Conservation (phyloP, 2,113 vertebrate species). For the Ovibos moschatus region DNA sequence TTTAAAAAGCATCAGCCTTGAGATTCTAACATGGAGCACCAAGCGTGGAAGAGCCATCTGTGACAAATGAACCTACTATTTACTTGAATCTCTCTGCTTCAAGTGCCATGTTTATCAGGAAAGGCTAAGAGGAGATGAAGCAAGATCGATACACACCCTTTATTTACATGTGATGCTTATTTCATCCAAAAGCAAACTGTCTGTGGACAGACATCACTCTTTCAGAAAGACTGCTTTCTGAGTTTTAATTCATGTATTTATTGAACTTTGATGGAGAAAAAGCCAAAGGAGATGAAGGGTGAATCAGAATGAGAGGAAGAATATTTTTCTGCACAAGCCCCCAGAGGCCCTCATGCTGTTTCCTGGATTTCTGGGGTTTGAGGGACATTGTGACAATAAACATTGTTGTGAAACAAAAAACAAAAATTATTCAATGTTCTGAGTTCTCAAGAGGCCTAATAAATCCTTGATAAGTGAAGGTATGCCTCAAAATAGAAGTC, state of each 20-base stretch:
- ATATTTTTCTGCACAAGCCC: neutral
- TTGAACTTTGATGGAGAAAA: neutral
- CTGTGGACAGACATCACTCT: too few relatives aligned
- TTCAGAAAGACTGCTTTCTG: neutral
- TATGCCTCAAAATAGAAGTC: neutral
- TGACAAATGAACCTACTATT: neutral
- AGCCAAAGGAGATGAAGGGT: neutral
- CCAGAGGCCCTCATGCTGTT: rapidly evolving
- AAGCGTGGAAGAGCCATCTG: neutral
- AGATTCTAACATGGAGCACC: neutral
- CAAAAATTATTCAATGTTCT: neutral
- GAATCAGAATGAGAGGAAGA: neutral
- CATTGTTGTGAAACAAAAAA: neutral
- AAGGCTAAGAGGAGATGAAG: neutral
- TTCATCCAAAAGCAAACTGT: neutral
- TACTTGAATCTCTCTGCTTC: neutral
- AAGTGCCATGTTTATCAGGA: neutral
- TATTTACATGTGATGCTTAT: neutral
- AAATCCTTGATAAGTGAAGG: neutral
- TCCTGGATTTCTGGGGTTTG: neutral
- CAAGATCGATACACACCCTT: neutral
- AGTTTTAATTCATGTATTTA: neutral
- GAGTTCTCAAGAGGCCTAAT: neutral
- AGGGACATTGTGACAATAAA: neutral
- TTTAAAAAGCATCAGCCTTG: neutral